Conservation (phyloP, 2,113 vertebrate species). For the Pongo abelii region DNA sequence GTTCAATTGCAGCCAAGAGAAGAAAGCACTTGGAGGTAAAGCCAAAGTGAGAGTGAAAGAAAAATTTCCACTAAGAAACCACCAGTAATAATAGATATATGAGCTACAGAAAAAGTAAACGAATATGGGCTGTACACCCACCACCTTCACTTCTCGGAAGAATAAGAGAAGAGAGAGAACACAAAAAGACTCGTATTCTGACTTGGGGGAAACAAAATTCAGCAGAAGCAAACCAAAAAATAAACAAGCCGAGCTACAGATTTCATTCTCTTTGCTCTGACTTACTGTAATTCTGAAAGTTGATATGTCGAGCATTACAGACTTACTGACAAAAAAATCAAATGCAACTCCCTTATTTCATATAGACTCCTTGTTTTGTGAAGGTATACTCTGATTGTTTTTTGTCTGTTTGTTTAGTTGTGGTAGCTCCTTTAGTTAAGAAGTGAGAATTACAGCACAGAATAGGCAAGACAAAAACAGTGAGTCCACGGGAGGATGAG, state of each 20-base stretch:
- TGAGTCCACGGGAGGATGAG: background rate
- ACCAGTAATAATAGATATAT: background rate
- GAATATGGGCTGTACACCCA: background rate
- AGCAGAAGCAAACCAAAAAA: background rate
- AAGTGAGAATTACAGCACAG: background rate
- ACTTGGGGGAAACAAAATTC: background rate
- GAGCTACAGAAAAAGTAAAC: background rate
- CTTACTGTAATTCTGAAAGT: background rate
- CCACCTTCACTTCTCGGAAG: background rate
- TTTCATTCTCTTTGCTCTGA: background rate
- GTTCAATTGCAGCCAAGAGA: slow-evolving; percentile 21
- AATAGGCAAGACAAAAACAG: background rate
- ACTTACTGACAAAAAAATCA: background rate
- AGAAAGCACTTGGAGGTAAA: slow-evolving; percentile 13
- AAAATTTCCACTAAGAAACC: slow-evolving; percentile 39
- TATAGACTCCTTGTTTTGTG: background rate
- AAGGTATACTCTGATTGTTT: background rate
- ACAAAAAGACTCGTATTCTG: background rate
- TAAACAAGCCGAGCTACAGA: background rate
- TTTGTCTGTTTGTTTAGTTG: background rate
- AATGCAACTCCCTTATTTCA: background rate
- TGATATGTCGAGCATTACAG: background rate
- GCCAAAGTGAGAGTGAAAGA: slow-evolving; percentile 3
- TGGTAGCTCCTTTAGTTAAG: background rate
- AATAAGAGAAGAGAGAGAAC: background rate